These are phyloP conservation scores for Semaprochilodus insignis DNA, from an alignment of 2,797 vertebrate genomes.

Conservation along the genomic window DNA sequence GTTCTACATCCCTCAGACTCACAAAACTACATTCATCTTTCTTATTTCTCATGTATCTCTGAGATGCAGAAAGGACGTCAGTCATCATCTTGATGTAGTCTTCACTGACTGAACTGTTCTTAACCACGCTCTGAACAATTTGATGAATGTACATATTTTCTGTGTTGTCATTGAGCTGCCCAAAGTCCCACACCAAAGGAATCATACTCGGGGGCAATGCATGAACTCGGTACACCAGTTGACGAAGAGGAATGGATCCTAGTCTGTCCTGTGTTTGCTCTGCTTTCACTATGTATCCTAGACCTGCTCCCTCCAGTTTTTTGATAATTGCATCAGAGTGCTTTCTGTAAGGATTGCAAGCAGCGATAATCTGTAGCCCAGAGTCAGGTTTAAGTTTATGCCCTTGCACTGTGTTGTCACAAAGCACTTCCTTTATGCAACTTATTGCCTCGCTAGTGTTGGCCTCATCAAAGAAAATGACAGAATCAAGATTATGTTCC, in stretches of 20 bases:
- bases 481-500: constrained; percentile 81
- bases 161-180: constrained; percentile 85
- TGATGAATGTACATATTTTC: constrained; percentile 92
- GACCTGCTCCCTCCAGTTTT: constrained; percentile 88
- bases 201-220: constrained; percentile 94
- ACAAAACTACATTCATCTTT: constrained; percentile 91
- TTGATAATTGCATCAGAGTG: constrained; percentile 89
- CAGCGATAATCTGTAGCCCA: constrained; percentile 89
- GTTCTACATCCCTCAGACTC: constrained; percentile 95
- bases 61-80: constrained; percentile 85
- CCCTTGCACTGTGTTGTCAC: constrained; percentile 86
- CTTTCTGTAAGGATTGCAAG: constrained; percentile 95
- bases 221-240: constrained; percentile 95
- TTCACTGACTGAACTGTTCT: constrained; percentile 53
- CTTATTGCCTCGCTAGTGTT: constrained; percentile 93
- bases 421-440: constrained; percentile 94
- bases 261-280: constrained; percentile 89
- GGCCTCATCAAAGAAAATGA: constrained; percentile 95
- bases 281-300: constrained; percentile 91
- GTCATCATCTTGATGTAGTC: constrained; percentile 62
- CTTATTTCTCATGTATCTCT: constrained; percentile 86
- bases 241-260: constrained; percentile 90
- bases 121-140: constrained; percentile 85
- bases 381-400: constrained; percentile 68
- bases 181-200: constrained; percentile 96